Evolutionary conservation across 2,888 invertebrate species (phyloP).

Genomic region (Ectemnius cavifrons): DNA sequence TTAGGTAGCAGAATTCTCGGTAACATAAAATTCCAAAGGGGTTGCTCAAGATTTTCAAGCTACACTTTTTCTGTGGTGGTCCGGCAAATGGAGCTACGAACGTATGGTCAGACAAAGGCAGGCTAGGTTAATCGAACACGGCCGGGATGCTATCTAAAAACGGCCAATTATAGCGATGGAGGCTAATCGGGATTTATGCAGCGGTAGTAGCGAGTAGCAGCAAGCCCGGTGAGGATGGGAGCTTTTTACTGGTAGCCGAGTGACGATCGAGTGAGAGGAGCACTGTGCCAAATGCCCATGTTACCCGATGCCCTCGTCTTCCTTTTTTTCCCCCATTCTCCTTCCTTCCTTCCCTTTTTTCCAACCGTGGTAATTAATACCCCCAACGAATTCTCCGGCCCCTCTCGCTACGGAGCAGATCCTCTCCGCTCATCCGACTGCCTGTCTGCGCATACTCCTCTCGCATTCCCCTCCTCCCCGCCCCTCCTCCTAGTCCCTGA

Average conservation of each 20-base stretch:
- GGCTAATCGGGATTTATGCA: conserved; percentile 59
- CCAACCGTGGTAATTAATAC: conserved; percentile 53
- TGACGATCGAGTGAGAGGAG: conserved; percentile 29
- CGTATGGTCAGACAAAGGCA: no score
- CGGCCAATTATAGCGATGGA: conserved; percentile 12
- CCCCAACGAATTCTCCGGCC: neutral
- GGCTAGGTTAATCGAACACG: neutral
- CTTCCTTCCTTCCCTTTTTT: conserved; percentile 30
- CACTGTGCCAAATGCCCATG: conserved; percentile 65
- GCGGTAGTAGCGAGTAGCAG: conserved; percentile 22
- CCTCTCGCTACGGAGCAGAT: no score
- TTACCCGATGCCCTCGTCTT: conserved; percentile 28
- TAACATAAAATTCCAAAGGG: no score
- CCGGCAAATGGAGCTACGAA: no score
- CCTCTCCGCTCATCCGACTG: no score
- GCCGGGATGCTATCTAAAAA: conserved; percentile 3
- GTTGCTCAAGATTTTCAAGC: no score
- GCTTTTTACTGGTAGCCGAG: conserved; percentile 39
- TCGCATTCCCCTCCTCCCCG: neutral
- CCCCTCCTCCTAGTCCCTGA: conserved; percentile 12
- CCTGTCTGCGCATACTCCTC: conserved; percentile 14
- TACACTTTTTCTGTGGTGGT: no score
- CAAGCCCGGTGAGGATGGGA: neutral
- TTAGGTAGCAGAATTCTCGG: no score
- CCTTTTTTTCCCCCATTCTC: no score